Evolutionary conservation across 1,140 invertebrate genomes (phyloP).

Genomic region (Drosophila elegans): DNA sequence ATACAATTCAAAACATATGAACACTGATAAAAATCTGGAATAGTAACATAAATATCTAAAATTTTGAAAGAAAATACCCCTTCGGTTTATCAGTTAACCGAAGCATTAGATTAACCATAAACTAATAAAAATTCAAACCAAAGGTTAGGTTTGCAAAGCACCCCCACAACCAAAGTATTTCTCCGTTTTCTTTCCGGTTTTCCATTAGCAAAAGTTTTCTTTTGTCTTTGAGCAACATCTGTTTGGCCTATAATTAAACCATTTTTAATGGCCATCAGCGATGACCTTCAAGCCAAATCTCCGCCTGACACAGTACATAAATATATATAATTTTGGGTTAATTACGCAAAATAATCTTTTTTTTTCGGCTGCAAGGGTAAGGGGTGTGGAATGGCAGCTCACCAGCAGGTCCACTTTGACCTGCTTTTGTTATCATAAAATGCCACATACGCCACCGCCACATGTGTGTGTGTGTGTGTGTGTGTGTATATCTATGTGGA

Average conservation of each 20-base stretch:
- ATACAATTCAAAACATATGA: too few species aligned
- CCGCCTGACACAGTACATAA: constrained; percentile 58
- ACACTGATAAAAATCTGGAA: too few species aligned
- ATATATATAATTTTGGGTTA: constrained; percentile 73
- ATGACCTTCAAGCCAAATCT: constrained; percentile 62
- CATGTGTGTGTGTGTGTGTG: constrained; percentile 27
- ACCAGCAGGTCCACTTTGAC: constrained; percentile 60
- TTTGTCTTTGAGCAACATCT: constrained; percentile 45
- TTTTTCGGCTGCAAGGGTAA: constrained; percentile 40
- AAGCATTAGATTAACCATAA: neutral
- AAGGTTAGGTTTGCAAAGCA: too few species aligned
- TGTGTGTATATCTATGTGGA: constrained; percentile 42
- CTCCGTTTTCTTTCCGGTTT: neutral
- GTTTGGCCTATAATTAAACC: constrained; percentile 47
- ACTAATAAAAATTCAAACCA: constrained; percentile 1
- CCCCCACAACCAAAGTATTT: neutral
- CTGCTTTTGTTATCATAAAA: constrained; percentile 80
- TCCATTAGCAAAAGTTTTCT: constrained; percentile 40
- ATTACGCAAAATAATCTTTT: constrained; percentile 75
- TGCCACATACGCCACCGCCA: constrained; percentile 52
- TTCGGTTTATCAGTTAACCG: too few species aligned
- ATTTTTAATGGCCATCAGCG: constrained; percentile 47
- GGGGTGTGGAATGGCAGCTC: constrained; percentile 12
- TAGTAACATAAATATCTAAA: too few species aligned
- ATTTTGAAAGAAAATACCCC: too few species aligned